Percentiles rank a stretch among this genome's conserved stretches.
Conservation (phyloP, 2,888 invertebrate genomes). For the Lampropteryx suffumata region DNA sequence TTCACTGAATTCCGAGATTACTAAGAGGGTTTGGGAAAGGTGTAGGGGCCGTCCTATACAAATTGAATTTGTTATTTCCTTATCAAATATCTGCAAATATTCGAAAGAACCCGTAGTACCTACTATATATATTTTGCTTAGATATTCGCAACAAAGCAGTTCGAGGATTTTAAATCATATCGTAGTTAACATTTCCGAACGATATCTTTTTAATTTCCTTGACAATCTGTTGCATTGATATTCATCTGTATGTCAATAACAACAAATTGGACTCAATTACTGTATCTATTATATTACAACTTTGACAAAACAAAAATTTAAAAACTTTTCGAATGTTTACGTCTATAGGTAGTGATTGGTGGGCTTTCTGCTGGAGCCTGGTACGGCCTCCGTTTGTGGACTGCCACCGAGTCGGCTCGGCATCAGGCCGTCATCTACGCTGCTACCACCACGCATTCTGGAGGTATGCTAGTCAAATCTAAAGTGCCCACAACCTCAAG, state of each 20-base stretch:
- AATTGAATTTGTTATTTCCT: conserved; percentile 35
- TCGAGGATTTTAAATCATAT: too few species aligned
- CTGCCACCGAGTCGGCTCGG: conserved; percentile 87
- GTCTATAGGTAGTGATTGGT: conserved; percentile 73
- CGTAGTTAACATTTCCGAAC: too few species aligned
- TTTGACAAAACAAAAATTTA: too few species aligned
- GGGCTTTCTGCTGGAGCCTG: conserved; percentile 88
- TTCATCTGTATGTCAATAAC: too few species aligned
- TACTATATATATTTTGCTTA: too few species aligned
- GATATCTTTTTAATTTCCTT: too few species aligned
- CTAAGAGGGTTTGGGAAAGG: conserved; percentile 33
- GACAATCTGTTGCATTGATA: too few species aligned
- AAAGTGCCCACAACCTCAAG: too few species aligned
- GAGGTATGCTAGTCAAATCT: conserved; percentile 74
- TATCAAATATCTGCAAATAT: conserved; percentile 23
- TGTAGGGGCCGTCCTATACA: conserved; percentile 22
- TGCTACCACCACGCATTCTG: conserved; percentile 88
- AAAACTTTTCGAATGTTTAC: neutral
- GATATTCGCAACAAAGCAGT: too few species aligned
- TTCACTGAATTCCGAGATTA: conserved; percentile 40
- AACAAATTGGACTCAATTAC: too few species aligned
- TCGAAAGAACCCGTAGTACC: conserved; percentile 8
- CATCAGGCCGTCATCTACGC: conserved; percentile 87
- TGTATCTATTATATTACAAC: too few species aligned
- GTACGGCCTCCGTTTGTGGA: conserved; percentile 88